Conservation (phyloP, 2,797 vertebrate genomes). For the Chaunax sp. region DNA sequence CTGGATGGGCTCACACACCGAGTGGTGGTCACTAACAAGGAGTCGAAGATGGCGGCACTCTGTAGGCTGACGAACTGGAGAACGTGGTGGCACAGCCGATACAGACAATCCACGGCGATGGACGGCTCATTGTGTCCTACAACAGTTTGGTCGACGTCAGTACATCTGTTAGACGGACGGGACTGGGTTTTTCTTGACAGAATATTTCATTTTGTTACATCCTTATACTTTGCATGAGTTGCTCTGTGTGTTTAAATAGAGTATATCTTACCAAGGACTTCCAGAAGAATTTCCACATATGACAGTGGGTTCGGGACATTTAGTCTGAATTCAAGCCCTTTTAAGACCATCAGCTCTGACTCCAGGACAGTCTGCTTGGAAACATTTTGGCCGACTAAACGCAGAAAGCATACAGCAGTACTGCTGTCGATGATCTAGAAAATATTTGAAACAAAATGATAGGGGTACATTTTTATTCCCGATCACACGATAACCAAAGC, state of each 20-base stretch:
- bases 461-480: not conserved
- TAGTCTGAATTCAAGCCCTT: slow-evolving; percentile 88
- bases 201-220: not conserved
- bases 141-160: slow-evolving; percentile 9
- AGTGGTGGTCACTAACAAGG: slow-evolving; percentile 82
- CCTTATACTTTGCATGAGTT: not conserved
- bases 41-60: slow-evolving; percentile 85
- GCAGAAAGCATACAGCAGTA: slow-evolving; percentile 86
- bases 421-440: slow-evolving; percentile 86
- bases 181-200: too few relatives aligned
- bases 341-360: slow-evolving; percentile 90
- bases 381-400: slow-evolving; percentile 80
- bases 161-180: not conserved
- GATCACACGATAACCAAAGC: not conserved
- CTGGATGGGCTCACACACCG: slow-evolving; percentile 80
- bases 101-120: slow-evolving; percentile 78
- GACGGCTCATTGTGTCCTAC: slow-evolving; percentile 90
- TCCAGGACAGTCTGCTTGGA: slow-evolving; percentile 87
- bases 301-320: slow-evolving; percentile 86
- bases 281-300: slow-evolving; percentile 91
- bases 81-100: slow-evolving; percentile 83
- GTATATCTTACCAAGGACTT: slow-evolving; percentile 89
- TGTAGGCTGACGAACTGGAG: slow-evolving; percentile 89
- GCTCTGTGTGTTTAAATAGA: not conserved
- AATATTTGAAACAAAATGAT: not conserved